phyloP scores from a whole-genome alignment of 2,113 vertebrate genomes.

The Verasper variegatus region DNA sequence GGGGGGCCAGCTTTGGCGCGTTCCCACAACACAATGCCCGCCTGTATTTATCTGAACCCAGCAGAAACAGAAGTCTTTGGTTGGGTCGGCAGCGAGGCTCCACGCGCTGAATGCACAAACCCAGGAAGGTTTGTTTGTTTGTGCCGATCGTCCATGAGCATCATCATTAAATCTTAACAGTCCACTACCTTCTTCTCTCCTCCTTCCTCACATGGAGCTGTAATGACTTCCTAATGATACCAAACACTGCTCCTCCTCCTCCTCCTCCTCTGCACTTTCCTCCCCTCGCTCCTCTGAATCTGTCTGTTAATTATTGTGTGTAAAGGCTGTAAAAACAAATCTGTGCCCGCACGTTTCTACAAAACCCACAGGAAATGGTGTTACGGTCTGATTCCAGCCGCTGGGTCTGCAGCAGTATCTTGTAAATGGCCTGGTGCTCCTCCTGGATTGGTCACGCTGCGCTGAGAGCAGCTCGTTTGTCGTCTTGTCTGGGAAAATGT shows the following conservation, averaged over 20 bases:
- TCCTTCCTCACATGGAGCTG: conserved; percentile 10
- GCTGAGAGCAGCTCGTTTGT: conserved; percentile 28
- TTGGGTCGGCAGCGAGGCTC: conserved; percentile 56
- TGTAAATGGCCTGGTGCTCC: conserved; percentile 20
- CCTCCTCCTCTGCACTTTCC: conserved; percentile 18
- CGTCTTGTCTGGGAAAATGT: background rate
- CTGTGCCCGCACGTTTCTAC: background rate
- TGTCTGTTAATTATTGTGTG: conserved; percentile 43
- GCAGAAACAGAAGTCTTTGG: conserved; percentile 51
- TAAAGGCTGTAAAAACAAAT: conserved; percentile 25
- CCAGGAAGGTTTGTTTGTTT: conserved; percentile 55
- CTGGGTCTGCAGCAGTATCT: conserved; percentile 14
- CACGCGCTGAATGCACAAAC: conserved; percentile 24
- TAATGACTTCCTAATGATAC: conserved; percentile 69
- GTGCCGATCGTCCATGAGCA: conserved; percentile 43
- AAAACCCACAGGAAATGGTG: conserved; percentile 21
- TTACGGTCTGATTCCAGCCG: conserved; percentile 5
- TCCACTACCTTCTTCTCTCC: conserved; percentile 51
- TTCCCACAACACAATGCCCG: conserved; percentile 68
- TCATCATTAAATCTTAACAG: conserved; percentile 74
- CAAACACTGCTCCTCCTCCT: conserved; percentile 16
- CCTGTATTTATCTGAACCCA: conserved; percentile 58
- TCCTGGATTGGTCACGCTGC: conserved; percentile 1
- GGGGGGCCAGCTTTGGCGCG: conserved; percentile 53
- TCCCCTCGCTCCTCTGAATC: background rate